These are phyloP conservation scores for Knipowitschia caucasica DNA, from an alignment of 2,797 vertebrate species.

Conservation along the genomic window DNA sequence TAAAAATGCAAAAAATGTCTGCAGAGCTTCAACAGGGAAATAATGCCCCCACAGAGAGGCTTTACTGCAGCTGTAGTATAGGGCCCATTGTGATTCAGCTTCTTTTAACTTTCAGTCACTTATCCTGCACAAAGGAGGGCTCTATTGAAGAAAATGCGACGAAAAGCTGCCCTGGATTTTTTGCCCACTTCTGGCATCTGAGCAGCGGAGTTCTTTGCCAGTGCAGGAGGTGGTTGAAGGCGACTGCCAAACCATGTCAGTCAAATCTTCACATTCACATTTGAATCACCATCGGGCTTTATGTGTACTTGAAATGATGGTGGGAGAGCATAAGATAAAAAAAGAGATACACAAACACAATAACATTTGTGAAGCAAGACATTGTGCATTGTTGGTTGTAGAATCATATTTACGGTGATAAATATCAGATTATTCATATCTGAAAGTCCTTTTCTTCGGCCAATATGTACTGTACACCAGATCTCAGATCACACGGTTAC, in stretches of 20 bases:
- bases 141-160: conserved; percentile 1
- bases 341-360: not conserved
- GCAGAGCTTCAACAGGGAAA: not conserved
- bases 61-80: not conserved
- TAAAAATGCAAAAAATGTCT: not conserved
- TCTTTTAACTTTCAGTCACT: conserved; percentile 9
- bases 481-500: too few relatives aligned
- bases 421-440: too few relatives aligned
- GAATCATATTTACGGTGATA: too few relatives aligned
- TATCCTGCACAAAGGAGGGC: conserved; percentile 2
- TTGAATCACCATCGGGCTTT: too few relatives aligned
- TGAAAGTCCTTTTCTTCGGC: too few relatives aligned
- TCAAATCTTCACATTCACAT: not conserved
- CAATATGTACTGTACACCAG: too few relatives aligned
- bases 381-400: too few relatives aligned
- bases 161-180: conserved; percentile 5
- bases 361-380: not conserved
- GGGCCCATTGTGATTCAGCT: conserved; percentile 4
- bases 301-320: not conserved
- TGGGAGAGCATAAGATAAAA: not conserved
- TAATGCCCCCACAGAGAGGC: not conserved
- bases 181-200: conserved; percentile 3
- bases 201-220: not conserved
- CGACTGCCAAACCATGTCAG: conserved; percentile 3
- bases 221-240: not conserved